phyloP scores from a whole-genome alignment of 1,140 invertebrate genomes.

The Aporrectodea caliginosa region DNA sequence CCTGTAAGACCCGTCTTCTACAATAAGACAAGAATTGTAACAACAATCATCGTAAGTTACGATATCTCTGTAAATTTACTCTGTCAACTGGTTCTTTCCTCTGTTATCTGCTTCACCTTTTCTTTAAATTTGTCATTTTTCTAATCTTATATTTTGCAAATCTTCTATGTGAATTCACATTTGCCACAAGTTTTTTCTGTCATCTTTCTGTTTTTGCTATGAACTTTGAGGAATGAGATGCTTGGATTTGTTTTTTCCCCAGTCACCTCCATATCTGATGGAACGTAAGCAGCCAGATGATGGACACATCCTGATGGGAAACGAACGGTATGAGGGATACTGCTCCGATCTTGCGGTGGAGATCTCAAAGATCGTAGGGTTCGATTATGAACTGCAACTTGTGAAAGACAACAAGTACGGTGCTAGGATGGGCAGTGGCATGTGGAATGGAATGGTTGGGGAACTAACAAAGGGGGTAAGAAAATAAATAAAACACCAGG shows the following conservation, averaged over 20 bases:
- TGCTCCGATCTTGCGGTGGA: conserved; percentile 48
- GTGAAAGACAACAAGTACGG: conserved; percentile 42
- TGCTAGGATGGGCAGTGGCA: conserved; percentile 43
- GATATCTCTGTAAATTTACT: too few relatives aligned
- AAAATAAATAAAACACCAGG: background rate
- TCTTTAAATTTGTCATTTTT: too few relatives aligned
- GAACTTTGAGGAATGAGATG: background rate
- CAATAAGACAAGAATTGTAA: background rate
- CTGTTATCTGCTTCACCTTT: too few relatives aligned
- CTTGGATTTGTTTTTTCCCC: background rate
- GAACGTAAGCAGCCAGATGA: conserved; percentile 23
- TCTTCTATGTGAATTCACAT: background rate
- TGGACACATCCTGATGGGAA: conserved; percentile 37
- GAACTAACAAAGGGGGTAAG: conserved; percentile 39
- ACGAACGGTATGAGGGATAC: conserved; percentile 51
- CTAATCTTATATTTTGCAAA: background rate
- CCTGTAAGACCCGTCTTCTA: background rate
- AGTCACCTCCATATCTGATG: conserved; percentile 22
- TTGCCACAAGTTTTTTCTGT: too few relatives aligned
- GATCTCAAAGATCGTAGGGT: conserved; percentile 44
- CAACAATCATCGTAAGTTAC: background rate
- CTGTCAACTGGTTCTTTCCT: too few relatives aligned
- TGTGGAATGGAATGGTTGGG: conserved; percentile 52
- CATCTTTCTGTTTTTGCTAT: too few relatives aligned
- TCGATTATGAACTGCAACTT: conserved; percentile 47